Evolutionary conservation across 2,797 vertebrate genomes (phyloP).

Genomic region (Nannoperca obscura): DNA sequence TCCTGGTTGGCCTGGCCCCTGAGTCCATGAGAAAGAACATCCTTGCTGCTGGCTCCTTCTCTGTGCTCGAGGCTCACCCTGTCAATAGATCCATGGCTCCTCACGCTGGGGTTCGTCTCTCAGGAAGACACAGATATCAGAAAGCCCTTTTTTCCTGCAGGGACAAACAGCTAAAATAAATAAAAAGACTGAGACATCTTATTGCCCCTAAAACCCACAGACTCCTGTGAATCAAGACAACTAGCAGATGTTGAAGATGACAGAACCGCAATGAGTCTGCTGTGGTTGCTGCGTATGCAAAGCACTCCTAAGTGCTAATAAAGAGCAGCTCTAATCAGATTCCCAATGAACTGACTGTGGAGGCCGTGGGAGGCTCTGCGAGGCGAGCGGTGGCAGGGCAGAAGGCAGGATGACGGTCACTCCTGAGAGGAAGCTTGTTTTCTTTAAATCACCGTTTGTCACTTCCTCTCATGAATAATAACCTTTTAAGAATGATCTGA

Average conservation of each 20-base stretch:
- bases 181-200: background rate
- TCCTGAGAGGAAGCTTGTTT: too few relatives aligned
- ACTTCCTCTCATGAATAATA: background rate
- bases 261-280: background rate
- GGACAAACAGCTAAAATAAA: slow-evolving; percentile 10
- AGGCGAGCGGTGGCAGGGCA: too few relatives aligned
- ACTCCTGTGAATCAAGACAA: slow-evolving; percentile 1
- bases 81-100: background rate
- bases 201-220: background rate
- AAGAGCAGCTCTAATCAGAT: slow-evolving; percentile 45
- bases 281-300: background rate
- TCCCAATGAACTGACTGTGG: slow-evolving; percentile 36
- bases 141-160: background rate
- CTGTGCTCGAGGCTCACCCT: background rate
- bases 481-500: background rate
- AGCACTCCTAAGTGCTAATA: slow-evolving; percentile 43
- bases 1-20: background rate
- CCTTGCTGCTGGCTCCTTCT: background rate
- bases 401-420: too few relatives aligned
- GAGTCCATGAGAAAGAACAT: background rate
- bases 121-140: slow-evolving; percentile 3
- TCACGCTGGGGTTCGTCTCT: background rate
- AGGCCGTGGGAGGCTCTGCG: background rate
- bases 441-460: too few relatives aligned
- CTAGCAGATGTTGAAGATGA: slow-evolving; percentile 7